Conservation (phyloP, 2,797 vertebrate genomes). For the Manis crassicaudata region DNA sequence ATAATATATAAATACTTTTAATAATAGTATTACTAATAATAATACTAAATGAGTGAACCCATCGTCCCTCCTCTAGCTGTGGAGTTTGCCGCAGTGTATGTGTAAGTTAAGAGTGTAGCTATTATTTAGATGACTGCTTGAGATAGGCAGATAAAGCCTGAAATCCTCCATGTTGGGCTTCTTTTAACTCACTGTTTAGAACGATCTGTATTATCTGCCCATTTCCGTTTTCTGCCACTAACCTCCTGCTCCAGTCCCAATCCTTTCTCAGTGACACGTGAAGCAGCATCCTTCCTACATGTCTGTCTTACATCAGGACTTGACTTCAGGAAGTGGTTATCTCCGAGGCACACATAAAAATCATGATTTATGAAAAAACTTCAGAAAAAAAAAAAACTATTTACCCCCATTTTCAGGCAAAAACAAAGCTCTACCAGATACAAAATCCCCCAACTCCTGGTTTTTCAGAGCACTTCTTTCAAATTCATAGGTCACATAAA, state of each 20-base stretch:
- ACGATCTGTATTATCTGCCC: not conserved
- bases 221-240: not conserved
- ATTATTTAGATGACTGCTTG: not conserved
- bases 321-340: not conserved
- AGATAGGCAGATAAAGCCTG: not conserved
- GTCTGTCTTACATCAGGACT: not conserved
- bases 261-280: not conserved
- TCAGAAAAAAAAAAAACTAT: not conserved
- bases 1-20: too few species aligned
- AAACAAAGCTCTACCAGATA: not conserved
- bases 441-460: not conserved
- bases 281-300: not conserved
- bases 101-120: not conserved
- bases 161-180: not conserved
- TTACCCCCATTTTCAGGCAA: not conserved
- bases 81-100: not conserved
- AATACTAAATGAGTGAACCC: not conserved
- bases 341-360: conserved; percentile 23
- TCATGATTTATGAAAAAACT: not conserved
- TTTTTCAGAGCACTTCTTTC: conserved; percentile 31
- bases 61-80: not conserved
- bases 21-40: not conserved
- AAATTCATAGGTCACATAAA: conserved; percentile 31
- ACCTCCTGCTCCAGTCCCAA: not conserved
- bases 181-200: not conserved